Evolutionary conservation across 2,888 invertebrate species (phyloP).

Genomic region (Ormyrus labotus): DNA sequence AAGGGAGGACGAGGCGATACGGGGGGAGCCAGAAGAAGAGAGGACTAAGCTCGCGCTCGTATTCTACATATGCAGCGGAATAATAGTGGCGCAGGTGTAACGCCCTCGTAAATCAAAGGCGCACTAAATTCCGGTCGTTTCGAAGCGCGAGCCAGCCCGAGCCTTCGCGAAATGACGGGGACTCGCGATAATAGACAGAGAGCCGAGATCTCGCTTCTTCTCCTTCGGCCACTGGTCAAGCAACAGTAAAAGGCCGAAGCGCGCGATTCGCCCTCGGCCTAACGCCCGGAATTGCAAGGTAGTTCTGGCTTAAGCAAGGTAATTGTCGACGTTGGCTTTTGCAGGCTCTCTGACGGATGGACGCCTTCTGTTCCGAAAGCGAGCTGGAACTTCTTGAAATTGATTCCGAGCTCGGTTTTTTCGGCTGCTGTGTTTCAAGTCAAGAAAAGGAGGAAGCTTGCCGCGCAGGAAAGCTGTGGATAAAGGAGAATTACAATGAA

Average conservation of each 20-base stretch:
- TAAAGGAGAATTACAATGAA: too few species aligned
- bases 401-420: too few species aligned
- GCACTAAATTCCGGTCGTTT: conserved; percentile 64
- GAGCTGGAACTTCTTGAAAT: too few species aligned
- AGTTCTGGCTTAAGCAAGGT: too few species aligned
- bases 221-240: conserved; percentile 38
- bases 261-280: conserved; percentile 58
- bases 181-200: conserved; percentile 61
- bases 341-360: too few species aligned
- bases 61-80: conserved; percentile 48
- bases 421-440: too few species aligned
- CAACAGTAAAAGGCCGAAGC: conserved; percentile 61
- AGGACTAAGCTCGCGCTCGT: not conserved
- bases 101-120: conserved; percentile 65
- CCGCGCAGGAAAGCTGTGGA: too few species aligned
- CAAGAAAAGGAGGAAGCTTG: too few species aligned
- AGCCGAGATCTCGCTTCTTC: conserved; percentile 18
- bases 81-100: conserved; percentile 63
- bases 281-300: too few species aligned
- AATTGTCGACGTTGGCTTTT: too few species aligned
- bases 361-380: too few species aligned
- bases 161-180: conserved; percentile 60
- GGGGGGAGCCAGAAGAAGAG: not conserved
- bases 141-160: conserved; percentile 29
- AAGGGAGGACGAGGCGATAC: not conserved